Percentiles rank a stretch among this genome's conserved stretches.
These are phyloP conservation scores for Trissolcus basalis DNA, from an alignment of 1,140 invertebrate species.

Conservation along the genomic window DNA sequence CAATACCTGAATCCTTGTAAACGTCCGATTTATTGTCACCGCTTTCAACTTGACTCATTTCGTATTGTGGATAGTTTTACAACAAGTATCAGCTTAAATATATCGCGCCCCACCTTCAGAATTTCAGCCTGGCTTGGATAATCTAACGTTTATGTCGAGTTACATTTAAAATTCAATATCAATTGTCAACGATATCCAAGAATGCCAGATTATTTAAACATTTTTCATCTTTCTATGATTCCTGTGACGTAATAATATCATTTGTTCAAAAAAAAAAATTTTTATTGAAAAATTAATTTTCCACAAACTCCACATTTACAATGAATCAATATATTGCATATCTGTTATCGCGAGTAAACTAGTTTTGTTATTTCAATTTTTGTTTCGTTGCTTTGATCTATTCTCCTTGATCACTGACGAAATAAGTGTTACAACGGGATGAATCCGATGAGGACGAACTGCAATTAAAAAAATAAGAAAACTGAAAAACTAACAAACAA, in stretches of 20 bases:
- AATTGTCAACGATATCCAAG: no score
- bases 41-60: slow-evolving; percentile 47
- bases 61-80: slow-evolving; percentile 32
- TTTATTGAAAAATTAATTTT: no score
- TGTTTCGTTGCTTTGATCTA: slow-evolving; percentile 24
- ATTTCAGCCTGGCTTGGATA: no score
- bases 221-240: no score
- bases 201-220: no score
- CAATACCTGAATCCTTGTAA: slow-evolving; percentile 35
- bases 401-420: slow-evolving; percentile 1
- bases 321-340: no score
- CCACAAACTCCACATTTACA: no score
- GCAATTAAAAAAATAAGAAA: neutral
- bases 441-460: slow-evolving; percentile 13
- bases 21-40: slow-evolving; percentile 26
- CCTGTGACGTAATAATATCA: no score
- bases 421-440: slow-evolving; percentile 14
- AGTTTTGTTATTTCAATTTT: slow-evolving; percentile 8
- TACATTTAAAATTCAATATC: no score
- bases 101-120: slow-evolving; percentile 39
- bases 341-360: neutral
- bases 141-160: no score
- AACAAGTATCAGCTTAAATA: slow-evolving; percentile 32
- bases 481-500: neutral
- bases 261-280: no score